These are phyloP conservation scores for Plebejus melissa DNA, from an alignment of 2,888 invertebrate species.

Conservation along the genomic window DNA sequence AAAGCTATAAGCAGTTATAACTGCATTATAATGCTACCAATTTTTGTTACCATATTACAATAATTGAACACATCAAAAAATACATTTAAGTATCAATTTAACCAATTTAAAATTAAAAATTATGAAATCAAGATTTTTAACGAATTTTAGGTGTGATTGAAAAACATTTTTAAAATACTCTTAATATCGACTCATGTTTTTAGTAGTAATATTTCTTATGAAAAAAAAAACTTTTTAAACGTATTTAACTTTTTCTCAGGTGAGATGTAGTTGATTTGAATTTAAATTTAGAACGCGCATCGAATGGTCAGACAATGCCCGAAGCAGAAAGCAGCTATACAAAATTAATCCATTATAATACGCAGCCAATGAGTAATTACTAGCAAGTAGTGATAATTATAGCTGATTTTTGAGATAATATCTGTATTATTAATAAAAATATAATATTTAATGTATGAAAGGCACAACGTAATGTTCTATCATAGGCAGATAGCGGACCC, in stretches of 20 bases:
- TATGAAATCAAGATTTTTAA: too few species aligned
- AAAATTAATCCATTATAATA: constrained; percentile 54
- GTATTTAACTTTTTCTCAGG: constrained; percentile 32
- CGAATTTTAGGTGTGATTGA: not conserved
- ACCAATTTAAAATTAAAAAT: too few species aligned
- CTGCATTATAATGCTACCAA: too few species aligned
- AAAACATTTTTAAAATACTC: not conserved
- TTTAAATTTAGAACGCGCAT: constrained; percentile 50
- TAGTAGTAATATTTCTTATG: not conserved
- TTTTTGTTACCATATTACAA: too few species aligned
- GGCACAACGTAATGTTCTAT: too few species aligned
- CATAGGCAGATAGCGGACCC: too few species aligned
- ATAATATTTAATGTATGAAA: not conserved
- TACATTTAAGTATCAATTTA: too few species aligned
- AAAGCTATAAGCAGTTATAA: too few species aligned
- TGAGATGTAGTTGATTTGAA: constrained; percentile 61
- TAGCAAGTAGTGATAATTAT: constrained; percentile 6
- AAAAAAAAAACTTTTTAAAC: not conserved
- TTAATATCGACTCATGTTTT: not conserved
- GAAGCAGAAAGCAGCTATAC: constrained; percentile 63
- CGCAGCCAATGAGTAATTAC: constrained; percentile 29
- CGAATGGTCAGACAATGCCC: constrained; percentile 59
- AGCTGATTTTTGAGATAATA: not conserved
- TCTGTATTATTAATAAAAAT: not conserved
- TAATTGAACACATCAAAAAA: too few species aligned